Conservation (phyloP, 2,797 vertebrate species). For the Arvicola amphibius region DNA sequence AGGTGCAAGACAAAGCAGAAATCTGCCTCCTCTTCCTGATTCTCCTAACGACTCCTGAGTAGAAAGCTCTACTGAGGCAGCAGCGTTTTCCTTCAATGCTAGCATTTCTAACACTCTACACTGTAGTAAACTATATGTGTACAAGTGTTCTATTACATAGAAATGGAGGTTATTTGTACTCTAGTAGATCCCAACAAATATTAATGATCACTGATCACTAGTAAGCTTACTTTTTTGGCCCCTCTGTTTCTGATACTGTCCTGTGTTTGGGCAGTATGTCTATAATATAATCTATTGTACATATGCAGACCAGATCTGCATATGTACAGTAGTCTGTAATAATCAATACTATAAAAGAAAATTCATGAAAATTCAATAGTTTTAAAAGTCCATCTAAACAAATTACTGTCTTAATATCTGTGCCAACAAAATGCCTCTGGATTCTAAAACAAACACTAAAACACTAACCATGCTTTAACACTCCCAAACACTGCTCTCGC, state of each 20-base stretch:
- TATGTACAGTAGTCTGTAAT: neutral
- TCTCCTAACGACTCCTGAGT: neutral
- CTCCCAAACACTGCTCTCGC: neutral
- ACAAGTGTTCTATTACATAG: neutral
- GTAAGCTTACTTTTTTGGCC: neutral
- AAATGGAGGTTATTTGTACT: neutral
- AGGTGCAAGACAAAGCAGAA: neutral
- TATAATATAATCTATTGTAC: neutral
- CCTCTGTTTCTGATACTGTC: neutral
- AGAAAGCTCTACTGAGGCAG: neutral
- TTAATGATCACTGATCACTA: neutral
- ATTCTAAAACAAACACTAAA: neutral
- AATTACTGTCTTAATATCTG: neutral
- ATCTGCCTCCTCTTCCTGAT: neutral
- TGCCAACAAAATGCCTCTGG: neutral
- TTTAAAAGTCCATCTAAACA: conserved; percentile 34
- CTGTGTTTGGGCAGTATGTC: neutral
- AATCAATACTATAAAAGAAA: neutral
- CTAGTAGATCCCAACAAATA: neutral
- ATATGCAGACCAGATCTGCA: neutral
- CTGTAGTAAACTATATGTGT: neutral
- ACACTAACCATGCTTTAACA: no score
- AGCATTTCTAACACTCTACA: neutral
- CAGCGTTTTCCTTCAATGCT: neutral
- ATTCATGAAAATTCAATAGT: neutral